phyloP scores from a whole-genome alignment of 2,113 vertebrate genomes.

The Balaeniceps rex region DNA sequence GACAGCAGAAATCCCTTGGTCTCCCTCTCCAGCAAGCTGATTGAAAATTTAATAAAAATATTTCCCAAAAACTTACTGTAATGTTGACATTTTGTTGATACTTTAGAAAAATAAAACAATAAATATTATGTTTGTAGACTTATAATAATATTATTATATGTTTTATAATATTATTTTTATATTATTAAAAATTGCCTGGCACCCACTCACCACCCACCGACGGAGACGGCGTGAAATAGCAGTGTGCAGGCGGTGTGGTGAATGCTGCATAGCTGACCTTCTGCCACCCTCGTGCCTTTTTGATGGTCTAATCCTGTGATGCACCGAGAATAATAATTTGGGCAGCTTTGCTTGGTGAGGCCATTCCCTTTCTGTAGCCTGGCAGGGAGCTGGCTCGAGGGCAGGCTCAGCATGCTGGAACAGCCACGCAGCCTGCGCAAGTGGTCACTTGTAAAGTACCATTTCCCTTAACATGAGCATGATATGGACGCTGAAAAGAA shows the following conservation, averaged over 20 bases:
- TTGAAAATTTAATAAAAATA: background rate
- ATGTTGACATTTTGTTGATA: background rate
- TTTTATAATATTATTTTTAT: background rate
- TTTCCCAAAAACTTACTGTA: background rate
- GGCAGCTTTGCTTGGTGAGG: background rate
- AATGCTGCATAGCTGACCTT: background rate
- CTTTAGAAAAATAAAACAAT: background rate
- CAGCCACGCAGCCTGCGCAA: accelerated
- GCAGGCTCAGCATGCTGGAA: background rate
- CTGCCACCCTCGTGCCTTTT: background rate
- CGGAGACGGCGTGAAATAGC: background rate
- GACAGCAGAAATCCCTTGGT: constrained; percentile 20
- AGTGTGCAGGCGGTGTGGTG: accelerated
- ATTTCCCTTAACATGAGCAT: background rate
- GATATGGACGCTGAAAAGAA: background rate
- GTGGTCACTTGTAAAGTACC: background rate
- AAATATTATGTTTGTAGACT: background rate
- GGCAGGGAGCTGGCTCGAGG: background rate
- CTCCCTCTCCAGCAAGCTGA: background rate
- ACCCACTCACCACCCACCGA: accelerated
- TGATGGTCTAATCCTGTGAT: background rate
- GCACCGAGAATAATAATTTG: background rate
- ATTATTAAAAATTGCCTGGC: background rate
- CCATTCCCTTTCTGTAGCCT: background rate
- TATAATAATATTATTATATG: background rate